phyloP scores from a whole-genome alignment of 2,888 invertebrate genomes.

The Agrilus cyanescens region DNA sequence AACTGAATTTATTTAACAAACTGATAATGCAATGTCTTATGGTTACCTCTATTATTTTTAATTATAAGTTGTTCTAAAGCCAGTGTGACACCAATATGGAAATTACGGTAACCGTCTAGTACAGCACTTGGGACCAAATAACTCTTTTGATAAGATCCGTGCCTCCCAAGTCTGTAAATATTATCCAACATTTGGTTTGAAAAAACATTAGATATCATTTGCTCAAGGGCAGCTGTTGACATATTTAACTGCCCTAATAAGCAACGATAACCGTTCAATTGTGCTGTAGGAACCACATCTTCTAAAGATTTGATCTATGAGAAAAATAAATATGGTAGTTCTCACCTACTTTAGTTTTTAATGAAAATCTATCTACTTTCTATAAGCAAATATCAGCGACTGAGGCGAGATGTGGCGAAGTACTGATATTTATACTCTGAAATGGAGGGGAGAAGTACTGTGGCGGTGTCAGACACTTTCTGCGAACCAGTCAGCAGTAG shows the following conservation, averaged over 20 bases:
- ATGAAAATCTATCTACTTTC: too few species aligned
- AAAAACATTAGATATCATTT: conserved; percentile 31
- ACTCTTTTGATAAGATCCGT: conserved; percentile 27
- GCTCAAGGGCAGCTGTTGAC: conserved; percentile 34
- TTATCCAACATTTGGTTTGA: conserved; percentile 31
- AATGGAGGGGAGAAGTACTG: too few species aligned
- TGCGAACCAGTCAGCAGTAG: too few species aligned
- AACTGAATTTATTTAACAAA: conserved; percentile 16
- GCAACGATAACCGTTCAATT: conserved; percentile 30
- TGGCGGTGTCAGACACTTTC: too few species aligned
- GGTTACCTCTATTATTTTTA: conserved; percentile 28
- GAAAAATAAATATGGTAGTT: neutral
- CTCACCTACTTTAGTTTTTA: too few species aligned
- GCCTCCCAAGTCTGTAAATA: conserved; percentile 25
- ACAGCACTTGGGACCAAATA: conserved; percentile 27
- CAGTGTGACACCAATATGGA: conserved; percentile 31
- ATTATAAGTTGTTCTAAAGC: conserved; percentile 31
- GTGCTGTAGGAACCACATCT: too few species aligned
- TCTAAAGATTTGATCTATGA: too few species aligned
- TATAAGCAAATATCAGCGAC: too few species aligned
- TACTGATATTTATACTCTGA: too few species aligned
- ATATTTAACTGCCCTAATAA: conserved; percentile 38
- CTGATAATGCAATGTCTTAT: neutral
- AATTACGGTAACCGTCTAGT: conserved; percentile 26
- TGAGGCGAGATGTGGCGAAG: too few species aligned